A percentile compares a stretch with the other conserved stretches of the same genome.
These are phyloP conservation scores for Athalia rosae DNA, from an alignment of 2,888 invertebrate species.

Conservation along the genomic window DNA sequence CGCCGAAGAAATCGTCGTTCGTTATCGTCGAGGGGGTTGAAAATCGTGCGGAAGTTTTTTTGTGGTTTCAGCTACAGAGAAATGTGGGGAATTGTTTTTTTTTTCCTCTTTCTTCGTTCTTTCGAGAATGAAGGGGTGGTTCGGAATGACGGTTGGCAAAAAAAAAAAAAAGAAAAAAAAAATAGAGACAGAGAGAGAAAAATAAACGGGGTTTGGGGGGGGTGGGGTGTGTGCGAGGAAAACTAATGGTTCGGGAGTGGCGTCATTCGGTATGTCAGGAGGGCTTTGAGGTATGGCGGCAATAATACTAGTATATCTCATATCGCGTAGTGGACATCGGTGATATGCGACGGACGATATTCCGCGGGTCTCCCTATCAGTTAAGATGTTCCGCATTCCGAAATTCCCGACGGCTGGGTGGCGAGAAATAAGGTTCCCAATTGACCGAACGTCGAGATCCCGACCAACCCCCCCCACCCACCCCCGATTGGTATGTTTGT, in stretches of 20 bases:
- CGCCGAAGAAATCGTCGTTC: too few relatives aligned
- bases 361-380: slow-evolving; percentile 38
- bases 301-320: slow-evolving; percentile 71
- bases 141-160: too few relatives aligned
- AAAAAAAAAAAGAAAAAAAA: not conserved
- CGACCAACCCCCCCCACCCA: not conserved
- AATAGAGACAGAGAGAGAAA: slow-evolving; percentile 12
- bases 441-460: slow-evolving; percentile 56
- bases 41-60: too few relatives aligned
- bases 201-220: not conserved
- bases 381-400: slow-evolving; percentile 48
- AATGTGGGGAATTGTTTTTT: slow-evolving; percentile 4
- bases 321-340: slow-evolving; percentile 69
- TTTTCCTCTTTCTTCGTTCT: too few relatives aligned
- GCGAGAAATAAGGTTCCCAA: slow-evolving; percentile 48
- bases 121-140: slow-evolving; percentile 27
- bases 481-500: slow-evolving; percentile 29
- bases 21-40: too few relatives aligned
- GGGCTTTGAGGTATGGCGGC: slow-evolving; percentile 68
- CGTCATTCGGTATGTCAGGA: slow-evolving; percentile 66
- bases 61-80: too few relatives aligned
- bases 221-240: slow-evolving; percentile 38
- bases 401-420: slow-evolving; percentile 65
- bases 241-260: slow-evolving; percentile 56
- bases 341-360: slow-evolving; percentile 72